Conservation (phyloP, 2,888 invertebrate species). For the Pycnomerus fuliginosus region DNA sequence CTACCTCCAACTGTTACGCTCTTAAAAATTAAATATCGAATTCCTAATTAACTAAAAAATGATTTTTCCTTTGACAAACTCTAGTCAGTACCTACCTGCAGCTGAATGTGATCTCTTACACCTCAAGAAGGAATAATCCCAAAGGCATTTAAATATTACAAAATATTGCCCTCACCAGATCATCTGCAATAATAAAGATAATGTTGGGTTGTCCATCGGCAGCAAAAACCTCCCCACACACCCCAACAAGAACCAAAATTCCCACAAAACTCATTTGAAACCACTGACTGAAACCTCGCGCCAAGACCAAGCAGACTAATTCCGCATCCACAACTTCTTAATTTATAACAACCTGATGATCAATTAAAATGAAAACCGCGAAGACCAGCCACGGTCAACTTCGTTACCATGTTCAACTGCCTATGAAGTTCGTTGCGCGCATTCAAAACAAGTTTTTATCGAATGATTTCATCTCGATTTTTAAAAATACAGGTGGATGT, state of each 20-base stretch:
- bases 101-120: not conserved
- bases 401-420: slow-evolving; percentile 40
- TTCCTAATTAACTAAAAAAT: not conserved
- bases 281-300: not conserved
- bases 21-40: not conserved
- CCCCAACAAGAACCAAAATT: slow-evolving; percentile 2
- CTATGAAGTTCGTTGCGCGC: slow-evolving; percentile 39
- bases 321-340: slow-evolving; percentile 11
- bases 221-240: slow-evolving; percentile 7
- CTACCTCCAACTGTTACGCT: not conserved
- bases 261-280: not conserved
- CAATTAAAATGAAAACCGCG: slow-evolving; percentile 30
- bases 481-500: too few species aligned
- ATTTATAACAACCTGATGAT: slow-evolving; percentile 30
- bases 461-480: slow-evolving; percentile 4
- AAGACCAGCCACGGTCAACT: slow-evolving; percentile 34
- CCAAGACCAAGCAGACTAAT: slow-evolving; percentile 5
- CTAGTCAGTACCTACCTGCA: not conserved
- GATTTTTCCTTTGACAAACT: not conserved
- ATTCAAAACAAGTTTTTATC: slow-evolving; percentile 23
- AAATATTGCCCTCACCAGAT: slow-evolving; percentile 11
- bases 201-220: slow-evolving; percentile 30
- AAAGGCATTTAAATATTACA: not conserved
- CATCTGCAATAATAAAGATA: slow-evolving; percentile 17
- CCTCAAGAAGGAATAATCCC: not conserved